Base-by-base conservation (phyloP, 2,888 invertebrate species). In the Acholoe squamosa region DNA sequence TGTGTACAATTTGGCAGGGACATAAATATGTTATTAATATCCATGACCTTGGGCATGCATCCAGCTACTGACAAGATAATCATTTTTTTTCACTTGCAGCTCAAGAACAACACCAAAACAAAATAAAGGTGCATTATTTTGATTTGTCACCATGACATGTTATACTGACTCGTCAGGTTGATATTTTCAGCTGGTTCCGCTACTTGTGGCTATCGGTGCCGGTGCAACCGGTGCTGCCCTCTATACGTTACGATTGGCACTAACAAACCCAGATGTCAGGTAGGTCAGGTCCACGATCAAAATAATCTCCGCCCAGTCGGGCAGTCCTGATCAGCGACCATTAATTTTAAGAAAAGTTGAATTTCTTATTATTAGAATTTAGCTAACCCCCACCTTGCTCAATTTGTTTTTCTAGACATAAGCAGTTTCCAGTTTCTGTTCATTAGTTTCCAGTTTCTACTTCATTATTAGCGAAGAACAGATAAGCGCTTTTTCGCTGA, bases 231-330 rank as follows among this genome's bases (percentile, higher is more conserved):
- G 97, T 25, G 97, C 98, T 0, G 93, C 96, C 0, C 96, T 96
- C 91, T 98, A 98, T 95, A 96, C 97, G 3, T 92, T 97, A 22
- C 97, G 98, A 89, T 96, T 98, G 93, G 98, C 98, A 76, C 95
- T 97, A 0, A 97, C 97, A 93, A 97, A 97, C 94, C 98, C 98
- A n/a, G 98, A 98, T 95, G 98, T 98, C 56, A 92, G 93, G 95
- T 95, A 92, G 92, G 61, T 61, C 61, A 3, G 56, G 25, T 7
- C 51, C 16, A 80, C 71, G 0, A 43, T 86, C 33, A 22, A 28
- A 0, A 16, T 14, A 71, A 89, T 0, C 22, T 1, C 12, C 61
- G 12, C 54, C 54, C 61, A 7, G 5, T 19, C n/a, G 61, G 61
- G 61, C 22, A 19, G 14, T 3, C 61, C n/a, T 61, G 61, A 61